These are phyloP conservation scores for Daktulosphaira vitifoliae DNA, from an alignment of 1,140 invertebrate species.

Conservation along the genomic window DNA sequence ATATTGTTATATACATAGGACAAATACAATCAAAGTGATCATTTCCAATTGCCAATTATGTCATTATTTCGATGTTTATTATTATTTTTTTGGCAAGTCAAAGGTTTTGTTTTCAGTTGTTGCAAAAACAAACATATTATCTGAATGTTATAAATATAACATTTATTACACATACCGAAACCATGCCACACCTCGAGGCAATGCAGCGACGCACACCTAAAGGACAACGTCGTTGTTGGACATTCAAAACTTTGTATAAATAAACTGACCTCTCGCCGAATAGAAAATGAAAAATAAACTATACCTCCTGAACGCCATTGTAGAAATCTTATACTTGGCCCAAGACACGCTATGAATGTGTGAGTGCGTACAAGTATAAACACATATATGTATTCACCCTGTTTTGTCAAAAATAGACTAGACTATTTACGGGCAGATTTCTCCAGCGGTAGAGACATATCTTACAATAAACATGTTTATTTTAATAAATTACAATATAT, in stretches of 20 bases:
- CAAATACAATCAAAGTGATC: neutral
- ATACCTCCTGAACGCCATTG: too few species aligned
- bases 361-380: too few species aligned
- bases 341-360: neutral
- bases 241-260: neutral
- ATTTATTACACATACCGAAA: constrained; percentile 22
- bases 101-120: constrained; percentile 1
- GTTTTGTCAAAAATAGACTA: constrained; percentile 17
- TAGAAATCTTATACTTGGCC: too few species aligned
- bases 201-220: constrained; percentile 8
- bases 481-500: too few species aligned
- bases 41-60: constrained; percentile 24
- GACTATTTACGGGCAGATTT: constrained; percentile 3
- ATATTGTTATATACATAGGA: neutral
- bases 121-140: constrained; percentile 30
- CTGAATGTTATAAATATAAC: constrained; percentile 24
- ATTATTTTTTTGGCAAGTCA: constrained; percentile 25
- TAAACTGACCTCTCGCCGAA: neutral
- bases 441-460: too few species aligned
- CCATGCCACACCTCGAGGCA: neutral
- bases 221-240: neutral
- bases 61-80: constrained; percentile 22
- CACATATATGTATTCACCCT: too few species aligned
- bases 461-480: too few species aligned
- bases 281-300: too few species aligned